These are phyloP conservation scores for Pyrrhia umbra DNA, from an alignment of 2,888 invertebrate genomes.

Conservation along the genomic window DNA sequence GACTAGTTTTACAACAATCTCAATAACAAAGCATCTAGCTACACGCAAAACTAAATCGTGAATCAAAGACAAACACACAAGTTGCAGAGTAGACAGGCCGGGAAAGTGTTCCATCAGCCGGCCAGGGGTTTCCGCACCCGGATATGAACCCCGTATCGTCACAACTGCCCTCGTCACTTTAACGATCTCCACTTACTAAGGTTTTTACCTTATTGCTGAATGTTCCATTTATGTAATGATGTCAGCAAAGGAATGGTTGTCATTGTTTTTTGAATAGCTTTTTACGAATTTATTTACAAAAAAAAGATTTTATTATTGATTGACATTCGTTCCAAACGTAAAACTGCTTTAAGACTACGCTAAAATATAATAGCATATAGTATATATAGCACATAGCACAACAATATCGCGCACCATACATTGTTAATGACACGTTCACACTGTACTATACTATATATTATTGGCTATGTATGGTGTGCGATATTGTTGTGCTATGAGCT, in stretches of 20 bases:
- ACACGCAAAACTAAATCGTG: conserved; percentile 69
- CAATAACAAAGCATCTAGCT: conserved; percentile 27
- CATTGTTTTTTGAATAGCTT: conserved; percentile 25
- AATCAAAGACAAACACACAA: conserved; percentile 72
- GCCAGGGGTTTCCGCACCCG: conserved; percentile 70
- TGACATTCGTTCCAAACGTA: no score
- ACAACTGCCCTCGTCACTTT: conserved; percentile 66
- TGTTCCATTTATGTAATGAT: conserved; percentile 26
- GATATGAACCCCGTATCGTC: conserved; percentile 79
- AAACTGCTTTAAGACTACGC: no score
- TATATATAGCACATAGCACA: no score
- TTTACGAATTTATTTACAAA: neutral
- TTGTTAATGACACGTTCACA: no score
- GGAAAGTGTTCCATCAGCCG: conserved; percentile 75
- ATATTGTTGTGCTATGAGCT: no score
- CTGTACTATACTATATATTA: no score
- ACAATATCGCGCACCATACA: no score
- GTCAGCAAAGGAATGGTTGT: conserved; percentile 9
- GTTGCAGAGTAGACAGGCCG: conserved; percentile 65
- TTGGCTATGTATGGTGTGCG: no score
- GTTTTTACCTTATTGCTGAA: conserved; percentile 56
- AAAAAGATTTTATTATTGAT: neutral
- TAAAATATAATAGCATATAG: no score
- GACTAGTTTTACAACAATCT: conserved; percentile 2
- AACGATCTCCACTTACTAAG: conserved; percentile 62